A percentile compares a stretch with the other conserved stretches of the same genome.
These are phyloP conservation scores for Neolamprologus multifasciatus DNA, from an alignment of 2,797 vertebrate genomes.

Conservation along the genomic window DNA sequence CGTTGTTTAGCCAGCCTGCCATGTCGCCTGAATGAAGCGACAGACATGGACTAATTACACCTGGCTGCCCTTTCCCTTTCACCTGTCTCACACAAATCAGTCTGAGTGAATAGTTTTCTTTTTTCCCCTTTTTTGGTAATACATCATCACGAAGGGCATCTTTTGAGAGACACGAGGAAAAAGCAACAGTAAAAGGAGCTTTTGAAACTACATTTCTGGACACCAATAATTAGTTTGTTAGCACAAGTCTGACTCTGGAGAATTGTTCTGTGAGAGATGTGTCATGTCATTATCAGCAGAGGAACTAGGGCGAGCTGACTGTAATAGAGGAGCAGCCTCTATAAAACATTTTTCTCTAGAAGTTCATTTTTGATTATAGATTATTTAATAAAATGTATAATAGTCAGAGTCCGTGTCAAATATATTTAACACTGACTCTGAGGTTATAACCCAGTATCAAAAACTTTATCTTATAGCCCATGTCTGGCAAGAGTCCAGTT, in stretches of 20 bases:
- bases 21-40: not conserved
- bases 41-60: conserved; percentile 51
- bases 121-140: not conserved
- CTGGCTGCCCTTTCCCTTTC: conserved; percentile 35
- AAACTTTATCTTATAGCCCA: conserved; percentile 38
- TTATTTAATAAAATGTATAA: not conserved
- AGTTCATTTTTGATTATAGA: not conserved
- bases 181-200: conserved; percentile 4
- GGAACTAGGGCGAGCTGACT: not conserved
- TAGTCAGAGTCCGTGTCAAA: not conserved
- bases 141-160: conserved; percentile 2
- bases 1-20: conserved; percentile 1
- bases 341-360: not conserved
- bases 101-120: conserved; percentile 15
- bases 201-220: conserved; percentile 6
- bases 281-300: conserved; percentile 21
- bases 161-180: not conserved
- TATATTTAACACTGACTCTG: not conserved
- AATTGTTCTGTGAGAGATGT: conserved; percentile 1
- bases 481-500: conserved; percentile 37
- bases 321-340: not conserved
- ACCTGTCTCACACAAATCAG: conserved; percentile 36
- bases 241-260: conserved; percentile 17
- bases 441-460: conserved; percentile 1
- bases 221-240: conserved; percentile 24